These are phyloP conservation scores for Drepana arcuata DNA, from an alignment of 1,140 invertebrate genomes.

Conservation along the genomic window DNA sequence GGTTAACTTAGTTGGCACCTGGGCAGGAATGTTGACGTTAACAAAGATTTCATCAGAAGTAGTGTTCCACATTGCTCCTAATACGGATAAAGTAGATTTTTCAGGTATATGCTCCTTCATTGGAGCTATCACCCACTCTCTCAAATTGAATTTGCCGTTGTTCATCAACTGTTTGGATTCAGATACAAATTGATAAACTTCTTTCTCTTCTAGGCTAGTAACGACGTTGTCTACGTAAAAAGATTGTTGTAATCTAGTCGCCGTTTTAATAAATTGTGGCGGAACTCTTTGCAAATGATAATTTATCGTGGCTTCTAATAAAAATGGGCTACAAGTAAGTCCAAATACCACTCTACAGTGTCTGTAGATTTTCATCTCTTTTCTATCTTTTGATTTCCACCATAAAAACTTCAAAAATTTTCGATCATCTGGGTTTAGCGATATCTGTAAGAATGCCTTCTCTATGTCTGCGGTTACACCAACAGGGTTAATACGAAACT, in stretches of 20 bases:
- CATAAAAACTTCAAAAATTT: slow-evolving; percentile 2
- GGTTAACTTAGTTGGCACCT: not conserved
- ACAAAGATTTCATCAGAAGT: not conserved
- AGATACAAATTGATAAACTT: not conserved
- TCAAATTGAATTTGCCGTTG: slow-evolving; percentile 1
- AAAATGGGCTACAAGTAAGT: slow-evolving; percentile 5
- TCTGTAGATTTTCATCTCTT: slow-evolving; percentile 1
- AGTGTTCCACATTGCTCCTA: slow-evolving; percentile 1
- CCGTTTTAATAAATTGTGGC: not conserved
- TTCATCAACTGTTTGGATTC: slow-evolving; percentile 1
- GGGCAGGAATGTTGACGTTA: not conserved
- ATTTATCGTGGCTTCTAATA: slow-evolving; percentile 3
- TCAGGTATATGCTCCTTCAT: not conserved
- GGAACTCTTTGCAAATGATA: slow-evolving; percentile 1
- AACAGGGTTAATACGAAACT: slow-evolving; percentile 37
- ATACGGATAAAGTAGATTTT: not conserved
- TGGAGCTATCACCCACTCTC: slow-evolving; percentile 1
- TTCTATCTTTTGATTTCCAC: not conserved
- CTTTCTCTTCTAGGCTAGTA: slow-evolving; percentile 1
- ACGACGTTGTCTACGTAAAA: slow-evolving; percentile 4
- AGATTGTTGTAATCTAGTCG: too few species aligned
- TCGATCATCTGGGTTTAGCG: not conserved
- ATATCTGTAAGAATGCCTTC: slow-evolving; percentile 15
- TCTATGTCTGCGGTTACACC: slow-evolving; percentile 54
- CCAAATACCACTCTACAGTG: slow-evolving; percentile 8